These are phyloP conservation scores for Drosophila kohkoa DNA, from an alignment of 1,140 invertebrate genomes.

Conservation along the genomic window DNA sequence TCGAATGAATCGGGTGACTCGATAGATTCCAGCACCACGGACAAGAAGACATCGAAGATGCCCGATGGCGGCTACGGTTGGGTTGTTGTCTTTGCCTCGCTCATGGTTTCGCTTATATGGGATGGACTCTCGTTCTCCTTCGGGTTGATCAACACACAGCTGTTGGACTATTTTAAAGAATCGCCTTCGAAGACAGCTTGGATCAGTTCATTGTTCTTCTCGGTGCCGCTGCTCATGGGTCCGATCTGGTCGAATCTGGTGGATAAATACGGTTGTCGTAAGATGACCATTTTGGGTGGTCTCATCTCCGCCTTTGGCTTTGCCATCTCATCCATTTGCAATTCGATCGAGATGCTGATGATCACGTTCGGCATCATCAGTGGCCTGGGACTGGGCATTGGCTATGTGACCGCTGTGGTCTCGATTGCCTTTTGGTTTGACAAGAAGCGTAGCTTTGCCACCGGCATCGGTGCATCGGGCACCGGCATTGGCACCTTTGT, in stretches of 20 bases:
- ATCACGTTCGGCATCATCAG: constrained; percentile 94
- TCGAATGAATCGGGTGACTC: constrained; percentile 82
- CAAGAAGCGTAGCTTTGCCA: constrained; percentile 95
- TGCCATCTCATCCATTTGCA: constrained; percentile 90
- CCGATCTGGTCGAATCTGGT: constrained; percentile 90
- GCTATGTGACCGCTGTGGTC: constrained; percentile 96
- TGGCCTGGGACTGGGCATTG: constrained; percentile 93
- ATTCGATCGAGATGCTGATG: constrained; percentile 91
- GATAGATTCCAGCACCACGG: constrained; percentile 71
- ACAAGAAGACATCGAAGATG: constrained; percentile 81
- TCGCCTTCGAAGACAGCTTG: constrained; percentile 93
- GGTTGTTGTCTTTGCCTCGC: constrained; percentile 94
- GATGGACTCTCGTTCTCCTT: constrained; percentile 98
- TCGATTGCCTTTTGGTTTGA: constrained; percentile 98
- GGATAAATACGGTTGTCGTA: constrained; percentile 94
- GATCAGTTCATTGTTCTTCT: constrained; percentile 95
- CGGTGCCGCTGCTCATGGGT: constrained; percentile 94
- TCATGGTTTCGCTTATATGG: constrained; percentile 96
- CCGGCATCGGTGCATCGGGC: constrained; percentile 94
- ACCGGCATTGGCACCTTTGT: constrained; percentile 91
- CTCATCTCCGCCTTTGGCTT: constrained; percentile 92
- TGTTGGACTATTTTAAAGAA: constrained; percentile 93
- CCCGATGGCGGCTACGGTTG: constrained; percentile 88
- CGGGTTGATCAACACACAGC: constrained; percentile 94
- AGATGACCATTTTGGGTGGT: constrained; percentile 92